A percentile compares a stretch with the other conserved stretches of the same genome.
These are phyloP conservation scores for Cotesia congregata DNA, from an alignment of 2,888 invertebrate genomes.

Conservation along the genomic window DNA sequence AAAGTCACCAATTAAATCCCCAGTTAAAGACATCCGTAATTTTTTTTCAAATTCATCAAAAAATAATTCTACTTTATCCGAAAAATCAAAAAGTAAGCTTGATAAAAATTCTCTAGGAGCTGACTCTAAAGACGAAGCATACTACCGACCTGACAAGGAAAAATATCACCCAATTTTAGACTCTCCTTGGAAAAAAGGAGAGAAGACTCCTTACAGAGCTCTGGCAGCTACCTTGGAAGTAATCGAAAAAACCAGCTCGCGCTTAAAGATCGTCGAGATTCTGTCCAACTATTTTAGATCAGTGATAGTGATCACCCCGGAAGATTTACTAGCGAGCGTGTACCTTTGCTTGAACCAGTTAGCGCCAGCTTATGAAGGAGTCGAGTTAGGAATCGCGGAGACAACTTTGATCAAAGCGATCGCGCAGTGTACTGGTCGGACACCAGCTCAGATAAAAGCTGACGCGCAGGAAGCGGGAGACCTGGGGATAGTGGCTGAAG, in stretches of 20 bases:
- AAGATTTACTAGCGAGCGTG: slow-evolving; percentile 91
- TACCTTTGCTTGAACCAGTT: slow-evolving; percentile 97
- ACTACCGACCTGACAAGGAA: slow-evolving; percentile 73
- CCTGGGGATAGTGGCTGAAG: slow-evolving; percentile 91
- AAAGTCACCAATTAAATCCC: slow-evolving; percentile 39
- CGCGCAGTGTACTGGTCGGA: slow-evolving; percentile 89
- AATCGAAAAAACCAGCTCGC: slow-evolving; percentile 87
- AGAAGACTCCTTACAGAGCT: slow-evolving; percentile 93
- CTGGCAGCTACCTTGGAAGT: slow-evolving; percentile 90
- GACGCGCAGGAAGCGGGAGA: slow-evolving; percentile 85
- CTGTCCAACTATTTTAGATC: slow-evolving; percentile 93
- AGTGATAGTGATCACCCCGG: slow-evolving; percentile 87
- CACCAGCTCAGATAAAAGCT: slow-evolving; percentile 85
- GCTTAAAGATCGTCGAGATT: slow-evolving; percentile 93
- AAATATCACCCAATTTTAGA: slow-evolving; percentile 88
- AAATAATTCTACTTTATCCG: slow-evolving; percentile 1
- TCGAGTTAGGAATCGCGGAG: slow-evolving; percentile 96
- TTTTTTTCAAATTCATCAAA: slow-evolving; percentile 57
- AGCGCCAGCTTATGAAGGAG: slow-evolving; percentile 95
- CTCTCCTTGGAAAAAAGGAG: slow-evolving; percentile 84
- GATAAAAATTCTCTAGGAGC: slow-evolving; percentile 24
- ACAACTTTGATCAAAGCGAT: slow-evolving; percentile 95
- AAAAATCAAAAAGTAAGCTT: slow-evolving; percentile 35
- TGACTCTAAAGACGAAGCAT: no score
- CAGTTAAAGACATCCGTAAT: slow-evolving; percentile 52